Evolutionary conservation across 2,888 invertebrate genomes (phyloP).

Genomic region (Aspidiotus destructor): DNA sequence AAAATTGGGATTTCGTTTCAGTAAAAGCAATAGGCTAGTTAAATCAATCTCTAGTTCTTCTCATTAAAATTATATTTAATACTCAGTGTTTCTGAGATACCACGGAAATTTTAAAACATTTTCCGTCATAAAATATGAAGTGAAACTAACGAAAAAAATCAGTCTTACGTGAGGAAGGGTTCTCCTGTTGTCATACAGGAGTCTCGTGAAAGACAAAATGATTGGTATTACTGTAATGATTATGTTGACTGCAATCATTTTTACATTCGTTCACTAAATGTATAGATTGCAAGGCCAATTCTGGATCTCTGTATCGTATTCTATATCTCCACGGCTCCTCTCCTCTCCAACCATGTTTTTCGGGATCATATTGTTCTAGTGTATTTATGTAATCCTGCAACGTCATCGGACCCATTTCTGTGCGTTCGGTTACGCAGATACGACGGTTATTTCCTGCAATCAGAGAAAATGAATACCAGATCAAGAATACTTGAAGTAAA

Average conservation of each 20-base stretch:
- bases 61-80: no score
- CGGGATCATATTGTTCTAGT: conserved; percentile 38
- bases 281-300: conserved; percentile 6
- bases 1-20: no score
- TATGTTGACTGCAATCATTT: conserved; percentile 15
- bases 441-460: conserved; percentile 27
- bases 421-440: conserved; percentile 21
- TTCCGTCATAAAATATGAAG: no score
- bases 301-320: conserved; percentile 26
- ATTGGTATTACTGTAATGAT: conserved; percentile 24
- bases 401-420: conserved; percentile 38
- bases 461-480: not conserved
- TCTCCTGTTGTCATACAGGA: conserved; percentile 30
- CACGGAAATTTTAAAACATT: no score
- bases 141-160: not conserved
- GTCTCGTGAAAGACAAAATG: conserved; percentile 26
- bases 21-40: no score
- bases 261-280: conserved; percentile 24
- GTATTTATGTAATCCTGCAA: conserved; percentile 38
- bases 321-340: conserved; percentile 32
- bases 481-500: conserved; percentile 7
- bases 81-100: no score
- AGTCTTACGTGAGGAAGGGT: conserved; percentile 17
- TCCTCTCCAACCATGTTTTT: conserved; percentile 38
- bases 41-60: no score